A percentile compares a stretch with the other conserved stretches of the same genome.
phyloP scores from a whole-genome alignment of 1,140 invertebrate genomes.

The Maconellicoccus hirsutus region DNA sequence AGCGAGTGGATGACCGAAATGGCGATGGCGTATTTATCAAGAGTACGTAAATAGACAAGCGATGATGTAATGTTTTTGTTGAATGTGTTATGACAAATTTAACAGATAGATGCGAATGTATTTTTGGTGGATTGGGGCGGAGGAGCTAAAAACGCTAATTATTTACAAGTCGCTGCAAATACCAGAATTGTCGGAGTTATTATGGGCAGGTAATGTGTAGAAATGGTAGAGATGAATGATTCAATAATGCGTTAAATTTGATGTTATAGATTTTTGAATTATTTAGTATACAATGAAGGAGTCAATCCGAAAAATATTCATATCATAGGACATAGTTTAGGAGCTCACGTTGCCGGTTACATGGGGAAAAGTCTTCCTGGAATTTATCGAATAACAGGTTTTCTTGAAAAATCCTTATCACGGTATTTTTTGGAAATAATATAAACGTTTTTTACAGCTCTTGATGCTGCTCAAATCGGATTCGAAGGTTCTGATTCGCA shows the following conservation, averaged over 20 bases:
- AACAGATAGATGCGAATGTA: constrained; percentile 34
- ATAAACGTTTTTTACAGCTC: no score
- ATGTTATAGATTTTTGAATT: constrained; percentile 31
- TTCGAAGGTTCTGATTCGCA: constrained; percentile 36
- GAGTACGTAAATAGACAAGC: not conserved
- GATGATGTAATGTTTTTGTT: not conserved
- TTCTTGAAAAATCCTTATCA: no score
- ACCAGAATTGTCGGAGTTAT: constrained; percentile 35
- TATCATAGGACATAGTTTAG: constrained; percentile 35
- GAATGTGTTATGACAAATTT: constrained; percentile 18
- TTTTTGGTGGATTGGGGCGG: constrained; percentile 35
- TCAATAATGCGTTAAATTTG: no score
- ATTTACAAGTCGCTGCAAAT: constrained; percentile 35
- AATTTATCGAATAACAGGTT: constrained; percentile 34
- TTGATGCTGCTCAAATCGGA: constrained; percentile 40
- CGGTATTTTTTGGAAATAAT: no score
- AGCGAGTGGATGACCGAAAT: not conserved
- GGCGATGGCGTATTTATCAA: not conserved
- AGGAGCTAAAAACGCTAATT: constrained; percentile 32
- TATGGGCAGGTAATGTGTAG: constrained; percentile 25
- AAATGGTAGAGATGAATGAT: no score
- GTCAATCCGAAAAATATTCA: constrained; percentile 29
- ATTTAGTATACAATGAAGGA: constrained; percentile 27
- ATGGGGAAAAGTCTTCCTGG: constrained; percentile 32
- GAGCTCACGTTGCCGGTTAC: constrained; percentile 33